Percentiles rank a stretch among this genome's conserved stretches.
These are phyloP conservation scores for Phania funesta DNA, from an alignment of 2,888 invertebrate species.

Conservation along the genomic window DNA sequence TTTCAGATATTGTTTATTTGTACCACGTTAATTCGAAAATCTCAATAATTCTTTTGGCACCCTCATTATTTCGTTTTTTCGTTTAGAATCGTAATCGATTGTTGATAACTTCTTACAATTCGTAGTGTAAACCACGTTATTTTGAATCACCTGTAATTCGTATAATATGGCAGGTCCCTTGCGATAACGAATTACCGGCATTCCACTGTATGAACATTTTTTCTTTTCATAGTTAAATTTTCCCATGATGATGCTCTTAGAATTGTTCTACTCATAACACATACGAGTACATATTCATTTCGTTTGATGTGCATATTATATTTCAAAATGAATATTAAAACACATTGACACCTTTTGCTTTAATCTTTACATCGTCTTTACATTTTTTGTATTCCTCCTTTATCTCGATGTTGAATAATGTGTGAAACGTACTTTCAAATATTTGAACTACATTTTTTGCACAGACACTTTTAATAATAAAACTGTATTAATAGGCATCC, in stretches of 20 bases:
- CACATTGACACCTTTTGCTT: conserved; percentile 52
- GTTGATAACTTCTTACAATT: too few species aligned
- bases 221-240: conserved; percentile 28
- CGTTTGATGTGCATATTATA: conserved; percentile 20
- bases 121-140: too few species aligned
- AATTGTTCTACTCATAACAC: conserved; percentile 23
- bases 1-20: too few species aligned
- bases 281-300: not conserved
- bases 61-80: too few species aligned
- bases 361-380: conserved; percentile 26
- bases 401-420: conserved; percentile 26
- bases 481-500: too few species aligned
- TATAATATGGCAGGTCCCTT: too few species aligned
- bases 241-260: conserved; percentile 44
- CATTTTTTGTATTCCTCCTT: not conserved
- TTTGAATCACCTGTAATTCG: too few species aligned
- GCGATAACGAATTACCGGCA: too few species aligned
- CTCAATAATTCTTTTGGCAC: too few species aligned
- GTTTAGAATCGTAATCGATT: too few species aligned
- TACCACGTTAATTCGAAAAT: too few species aligned
- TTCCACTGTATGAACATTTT: too few species aligned
- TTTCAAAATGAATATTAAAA: conserved; percentile 45
- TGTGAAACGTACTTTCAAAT: conserved; percentile 10
- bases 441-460: conserved; percentile 27
- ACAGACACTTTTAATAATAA: not conserved